Conservation (phyloP, 2,113 vertebrate genomes). For the Trinectes maculatus region DNA sequence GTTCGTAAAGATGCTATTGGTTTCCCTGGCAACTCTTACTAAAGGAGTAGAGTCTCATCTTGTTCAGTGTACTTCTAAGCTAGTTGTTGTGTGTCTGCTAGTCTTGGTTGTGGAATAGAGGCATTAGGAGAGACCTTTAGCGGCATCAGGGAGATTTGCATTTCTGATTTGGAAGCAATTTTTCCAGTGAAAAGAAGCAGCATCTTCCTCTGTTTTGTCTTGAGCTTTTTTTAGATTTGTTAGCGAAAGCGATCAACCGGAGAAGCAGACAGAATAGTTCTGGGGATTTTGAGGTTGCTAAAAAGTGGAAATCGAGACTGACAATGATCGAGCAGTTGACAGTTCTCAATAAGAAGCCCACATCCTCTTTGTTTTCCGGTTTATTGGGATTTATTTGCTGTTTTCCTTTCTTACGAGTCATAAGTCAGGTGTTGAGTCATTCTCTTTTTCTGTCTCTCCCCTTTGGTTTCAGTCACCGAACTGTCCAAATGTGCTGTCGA, state of each 20-base stretch:
- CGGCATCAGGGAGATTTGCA: constrained; percentile 31
- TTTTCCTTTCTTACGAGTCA: constrained; percentile 22
- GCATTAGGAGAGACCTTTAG: constrained; percentile 22
- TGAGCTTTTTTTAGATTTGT: not conserved
- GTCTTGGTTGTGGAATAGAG: constrained; percentile 38
- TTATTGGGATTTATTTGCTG: constrained; percentile 15
- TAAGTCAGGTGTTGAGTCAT: constrained; percentile 55
- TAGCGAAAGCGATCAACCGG: not conserved
- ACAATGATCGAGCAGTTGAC: not conserved
- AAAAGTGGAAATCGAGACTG: constrained; percentile 54
- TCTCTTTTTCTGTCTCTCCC: not conserved
- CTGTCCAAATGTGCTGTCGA: not conserved
- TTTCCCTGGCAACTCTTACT: constrained; percentile 68
- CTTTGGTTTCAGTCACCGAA: too few relatives aligned
- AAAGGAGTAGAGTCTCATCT: constrained; percentile 53
- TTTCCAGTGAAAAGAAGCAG: constrained; percentile 14
- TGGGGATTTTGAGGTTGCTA: constrained; percentile 45
- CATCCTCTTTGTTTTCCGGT: constrained; percentile 16
- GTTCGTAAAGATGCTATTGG: constrained; percentile 33
- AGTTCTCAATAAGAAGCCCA: constrained; percentile 19
- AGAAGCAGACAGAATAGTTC: constrained; percentile 9
- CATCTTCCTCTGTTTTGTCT: not conserved
- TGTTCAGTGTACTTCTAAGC: constrained; percentile 39
- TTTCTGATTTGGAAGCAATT: not conserved
- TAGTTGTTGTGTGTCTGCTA: constrained; percentile 15